Evolutionary conservation across 2,797 vertebrate genomes (phyloP).

Genomic region (Syncerus caffer): DNA sequence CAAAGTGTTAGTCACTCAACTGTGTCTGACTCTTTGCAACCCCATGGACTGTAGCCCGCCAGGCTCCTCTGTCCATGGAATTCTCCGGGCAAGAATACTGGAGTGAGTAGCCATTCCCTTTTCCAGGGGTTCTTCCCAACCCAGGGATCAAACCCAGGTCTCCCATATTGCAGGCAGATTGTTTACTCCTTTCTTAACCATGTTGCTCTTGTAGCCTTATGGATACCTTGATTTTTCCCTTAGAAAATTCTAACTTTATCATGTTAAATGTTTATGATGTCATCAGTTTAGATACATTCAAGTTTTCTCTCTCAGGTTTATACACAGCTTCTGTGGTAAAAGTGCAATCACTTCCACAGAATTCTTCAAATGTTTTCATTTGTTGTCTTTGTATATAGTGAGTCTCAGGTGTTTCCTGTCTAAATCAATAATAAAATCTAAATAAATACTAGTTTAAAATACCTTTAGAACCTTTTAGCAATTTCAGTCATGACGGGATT

Average conservation of each 20-base stretch:
- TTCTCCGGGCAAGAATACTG: background rate
- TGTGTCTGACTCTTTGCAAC: background rate
- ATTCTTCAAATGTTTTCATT: conserved; percentile 57
- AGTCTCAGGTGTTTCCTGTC: conserved; percentile 59
- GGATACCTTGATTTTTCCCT: conserved; percentile 15
- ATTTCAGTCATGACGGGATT: conserved; percentile 37
- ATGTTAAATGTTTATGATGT: background rate
- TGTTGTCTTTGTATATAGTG: conserved; percentile 34
- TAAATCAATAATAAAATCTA: conserved; percentile 59
- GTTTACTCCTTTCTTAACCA: background rate
- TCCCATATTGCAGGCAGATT: background rate
- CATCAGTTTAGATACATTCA: background rate
- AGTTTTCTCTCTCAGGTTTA: background rate
- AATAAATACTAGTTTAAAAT: conserved; percentile 48
- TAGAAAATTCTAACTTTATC: background rate
- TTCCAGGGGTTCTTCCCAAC: background rate
- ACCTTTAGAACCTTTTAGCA: background rate
- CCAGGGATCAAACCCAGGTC: background rate
- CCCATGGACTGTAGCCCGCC: background rate
- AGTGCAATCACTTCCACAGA: background rate
- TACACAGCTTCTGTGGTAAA: background rate
- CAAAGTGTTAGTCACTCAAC: background rate
- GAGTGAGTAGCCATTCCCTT: background rate
- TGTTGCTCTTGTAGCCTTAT: background rate
- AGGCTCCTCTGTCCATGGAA: background rate